These are phyloP conservation scores for Cheilosia impressa DNA, from an alignment of 2,888 invertebrate species.

Conservation along the genomic window DNA sequence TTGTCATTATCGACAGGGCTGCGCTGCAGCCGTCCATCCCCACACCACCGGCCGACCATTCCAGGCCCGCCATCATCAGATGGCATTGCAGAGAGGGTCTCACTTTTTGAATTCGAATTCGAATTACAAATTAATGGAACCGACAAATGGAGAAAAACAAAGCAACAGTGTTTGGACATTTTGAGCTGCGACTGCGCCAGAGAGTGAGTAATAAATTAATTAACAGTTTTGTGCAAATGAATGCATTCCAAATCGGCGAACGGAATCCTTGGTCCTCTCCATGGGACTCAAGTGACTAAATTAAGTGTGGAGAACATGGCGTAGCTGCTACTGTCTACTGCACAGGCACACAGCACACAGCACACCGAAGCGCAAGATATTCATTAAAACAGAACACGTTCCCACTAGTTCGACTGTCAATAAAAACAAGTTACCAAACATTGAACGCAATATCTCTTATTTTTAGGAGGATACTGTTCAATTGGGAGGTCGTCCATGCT, in stretches of 20 bases:
- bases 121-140: slow-evolving; percentile 72
- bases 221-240: slow-evolving; percentile 65
- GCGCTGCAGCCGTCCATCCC: neutral
- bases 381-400: slow-evolving; percentile 79
- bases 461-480: slow-evolving; percentile 35
- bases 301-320: slow-evolving; percentile 64
- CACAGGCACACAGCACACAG: too few relatives aligned
- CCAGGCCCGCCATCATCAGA: slow-evolving; percentile 26
- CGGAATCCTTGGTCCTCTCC: slow-evolving; percentile 13
- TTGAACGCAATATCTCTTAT: slow-evolving; percentile 61
- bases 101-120: slow-evolving; percentile 47
- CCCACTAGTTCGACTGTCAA: slow-evolving; percentile 78
- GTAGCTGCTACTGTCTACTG: slow-evolving; percentile 26
- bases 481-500: slow-evolving; percentile 44
- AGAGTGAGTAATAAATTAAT: slow-evolving; percentile 67
- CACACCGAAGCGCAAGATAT: slow-evolving; percentile 70
- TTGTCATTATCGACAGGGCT: slow-evolving; percentile 61
- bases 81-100: slow-evolving; percentile 42
- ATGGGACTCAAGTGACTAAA: slow-evolving; percentile 48
- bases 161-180: slow-evolving; percentile 26
- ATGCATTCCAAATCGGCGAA: slow-evolving; percentile 51
- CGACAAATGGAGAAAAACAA: slow-evolving; percentile 50
- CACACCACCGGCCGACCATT: neutral
- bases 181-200: slow-evolving; percentile 26
- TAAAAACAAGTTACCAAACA: slow-evolving; percentile 73